Percentiles rank a stretch among this genome's conserved stretches.
These are phyloP conservation scores for Leptinotarsa undecemlineata DNA, from an alignment of 1,140 invertebrate genomes.

Conservation along the genomic window DNA sequence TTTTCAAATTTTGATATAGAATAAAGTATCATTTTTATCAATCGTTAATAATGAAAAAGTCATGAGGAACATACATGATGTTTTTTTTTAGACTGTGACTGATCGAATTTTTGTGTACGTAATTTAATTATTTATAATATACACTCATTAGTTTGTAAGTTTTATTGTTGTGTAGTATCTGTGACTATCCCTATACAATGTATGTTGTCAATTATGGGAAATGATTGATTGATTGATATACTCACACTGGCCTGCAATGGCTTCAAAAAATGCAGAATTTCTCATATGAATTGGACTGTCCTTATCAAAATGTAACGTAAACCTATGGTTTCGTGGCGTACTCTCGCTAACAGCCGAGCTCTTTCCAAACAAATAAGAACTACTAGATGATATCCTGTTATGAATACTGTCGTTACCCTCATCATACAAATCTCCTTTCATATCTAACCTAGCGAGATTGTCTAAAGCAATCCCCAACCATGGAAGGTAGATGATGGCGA, in stretches of 20 bases:
- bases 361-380: conserved; percentile 47
- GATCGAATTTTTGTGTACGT: too few species aligned
- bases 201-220: too few species aligned
- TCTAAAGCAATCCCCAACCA: conserved; percentile 86
- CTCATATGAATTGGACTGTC: conserved; percentile 65
- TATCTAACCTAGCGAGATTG: conserved; percentile 69
- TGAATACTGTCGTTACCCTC: conserved; percentile 54
- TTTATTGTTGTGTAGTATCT: too few species aligned
- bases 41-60: too few species aligned
- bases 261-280: conserved; percentile 76
- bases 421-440: conserved; percentile 49
- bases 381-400: conserved; percentile 59
- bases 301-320: conserved; percentile 62
- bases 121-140: too few species aligned
- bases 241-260: conserved; percentile 74
- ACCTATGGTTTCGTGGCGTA: conserved; percentile 51
- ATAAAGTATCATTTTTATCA: too few species aligned
- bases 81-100: too few species aligned
- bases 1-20: too few species aligned
- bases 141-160: too few species aligned
- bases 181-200: too few species aligned
- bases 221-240: not conserved
- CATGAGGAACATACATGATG: too few species aligned
- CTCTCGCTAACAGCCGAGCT: conserved; percentile 49
- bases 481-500: conserved; percentile 88